Evolutionary conservation across 2,797 vertebrate species (phyloP).

Genomic region (Lacerta viridis): DNA sequence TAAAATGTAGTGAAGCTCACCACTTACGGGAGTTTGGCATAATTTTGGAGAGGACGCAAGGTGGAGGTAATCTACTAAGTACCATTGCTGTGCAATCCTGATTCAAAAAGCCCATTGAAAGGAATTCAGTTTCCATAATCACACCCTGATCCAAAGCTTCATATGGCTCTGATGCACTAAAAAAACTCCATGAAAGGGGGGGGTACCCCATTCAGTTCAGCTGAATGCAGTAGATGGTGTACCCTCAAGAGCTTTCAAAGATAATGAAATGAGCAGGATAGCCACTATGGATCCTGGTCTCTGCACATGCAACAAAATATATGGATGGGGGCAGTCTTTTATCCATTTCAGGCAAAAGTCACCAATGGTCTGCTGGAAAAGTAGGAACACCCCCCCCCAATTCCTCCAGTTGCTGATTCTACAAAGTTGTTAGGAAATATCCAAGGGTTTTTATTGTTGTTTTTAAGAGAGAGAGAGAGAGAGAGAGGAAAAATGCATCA

Average conservation of each 20-base stretch:
- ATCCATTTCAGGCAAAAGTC: slow-evolving; percentile 41
- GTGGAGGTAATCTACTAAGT: neutral
- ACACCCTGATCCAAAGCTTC: neutral
- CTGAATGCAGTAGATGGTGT: neutral
- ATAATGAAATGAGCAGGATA: no score
- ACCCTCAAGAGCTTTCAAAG: neutral
- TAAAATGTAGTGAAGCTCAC: slow-evolving; percentile 48
- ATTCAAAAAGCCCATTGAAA: neutral
- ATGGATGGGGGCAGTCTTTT: slow-evolving; percentile 37
- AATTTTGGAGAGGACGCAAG: neutral
- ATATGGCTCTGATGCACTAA: neutral
- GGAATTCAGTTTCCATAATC: neutral
- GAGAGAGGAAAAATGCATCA: neutral
- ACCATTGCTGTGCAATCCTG: neutral
- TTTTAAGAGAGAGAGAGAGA: neutral
- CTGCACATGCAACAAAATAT: slow-evolving; percentile 15
- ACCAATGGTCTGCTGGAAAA: slow-evolving; percentile 2
- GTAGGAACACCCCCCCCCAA: neutral
- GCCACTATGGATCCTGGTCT: slow-evolving; percentile 54
- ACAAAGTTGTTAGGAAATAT: neutral
- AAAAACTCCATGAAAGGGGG: neutral
- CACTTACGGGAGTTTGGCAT: slow-evolving; percentile 66
- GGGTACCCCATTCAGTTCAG: neutral
- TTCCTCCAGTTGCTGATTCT: neutral
- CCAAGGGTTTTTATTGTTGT: neutral